phyloP scores from a whole-genome alignment of 1,140 invertebrate species.

The Venturia canescens region DNA sequence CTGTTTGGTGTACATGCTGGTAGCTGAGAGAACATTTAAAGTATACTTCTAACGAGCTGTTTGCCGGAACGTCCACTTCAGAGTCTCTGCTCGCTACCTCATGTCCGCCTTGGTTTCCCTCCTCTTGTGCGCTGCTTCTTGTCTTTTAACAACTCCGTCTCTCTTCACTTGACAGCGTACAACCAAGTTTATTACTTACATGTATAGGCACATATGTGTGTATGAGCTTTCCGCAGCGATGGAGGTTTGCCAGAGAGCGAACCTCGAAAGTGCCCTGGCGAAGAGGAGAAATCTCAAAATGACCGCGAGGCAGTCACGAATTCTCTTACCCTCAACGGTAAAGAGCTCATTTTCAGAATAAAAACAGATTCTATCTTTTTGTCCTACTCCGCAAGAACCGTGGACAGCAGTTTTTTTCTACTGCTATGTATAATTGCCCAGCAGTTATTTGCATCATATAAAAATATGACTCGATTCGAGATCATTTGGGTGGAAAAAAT shows the following conservation, averaged over 20 bases:
- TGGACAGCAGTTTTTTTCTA: too few relatives aligned
- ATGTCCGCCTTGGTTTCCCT: slow-evolving; percentile 11
- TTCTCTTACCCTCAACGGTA: background rate
- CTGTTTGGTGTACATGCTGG: slow-evolving; percentile 20
- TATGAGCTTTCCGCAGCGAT: background rate
- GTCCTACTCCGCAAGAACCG: background rate
- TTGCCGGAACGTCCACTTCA: slow-evolving; percentile 58
- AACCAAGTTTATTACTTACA: slow-evolving; percentile 50
- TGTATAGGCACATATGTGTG: slow-evolving; percentile 46
- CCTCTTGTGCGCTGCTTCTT: slow-evolving; percentile 11
- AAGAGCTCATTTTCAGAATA: background rate
- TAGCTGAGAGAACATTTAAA: slow-evolving; percentile 48
- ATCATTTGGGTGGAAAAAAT: too few relatives aligned
- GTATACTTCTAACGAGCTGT: slow-evolving; percentile 64
- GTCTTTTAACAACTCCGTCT: background rate
- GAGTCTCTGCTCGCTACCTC: slow-evolving; percentile 54
- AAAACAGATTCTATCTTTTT: background rate
- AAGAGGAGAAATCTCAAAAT: slow-evolving; percentile 45
- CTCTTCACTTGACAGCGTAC: slow-evolving; percentile 31
- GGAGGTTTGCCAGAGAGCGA: slow-evolving; percentile 45
- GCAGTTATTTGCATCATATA: too few relatives aligned
- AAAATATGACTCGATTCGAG: too few relatives aligned
- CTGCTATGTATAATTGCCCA: too few relatives aligned
- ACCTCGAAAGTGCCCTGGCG: slow-evolving; percentile 61
- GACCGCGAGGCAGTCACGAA: slow-evolving; percentile 44